Conservation (phyloP, 2,113 vertebrate species). For the Aspidoscelis tigris region DNA sequence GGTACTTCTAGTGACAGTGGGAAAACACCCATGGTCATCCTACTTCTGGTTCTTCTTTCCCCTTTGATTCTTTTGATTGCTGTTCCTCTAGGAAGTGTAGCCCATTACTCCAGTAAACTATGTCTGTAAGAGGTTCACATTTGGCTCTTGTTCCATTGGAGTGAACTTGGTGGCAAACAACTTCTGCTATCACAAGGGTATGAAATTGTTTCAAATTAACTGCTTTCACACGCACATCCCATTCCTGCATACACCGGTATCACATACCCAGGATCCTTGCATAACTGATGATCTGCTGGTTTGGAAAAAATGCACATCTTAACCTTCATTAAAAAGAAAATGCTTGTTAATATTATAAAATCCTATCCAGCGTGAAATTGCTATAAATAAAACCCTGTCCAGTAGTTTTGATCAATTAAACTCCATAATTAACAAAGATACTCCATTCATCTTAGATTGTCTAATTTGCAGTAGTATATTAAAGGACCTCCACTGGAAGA, state of each 20-base stretch:
- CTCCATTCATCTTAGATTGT: slow-evolving; percentile 60
- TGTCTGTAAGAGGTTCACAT: no score
- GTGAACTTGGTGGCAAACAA: no score
- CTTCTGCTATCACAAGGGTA: neutral
- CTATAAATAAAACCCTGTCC: slow-evolving; percentile 67
- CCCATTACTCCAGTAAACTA: neutral
- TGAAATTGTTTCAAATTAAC: neutral
- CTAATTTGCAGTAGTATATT: slow-evolving; percentile 52
- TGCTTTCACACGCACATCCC: no score
- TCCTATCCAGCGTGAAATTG: slow-evolving; percentile 50
- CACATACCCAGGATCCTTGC: neutral
- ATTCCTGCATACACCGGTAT: neutral
- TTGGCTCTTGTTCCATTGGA: neutral
- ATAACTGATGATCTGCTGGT: slow-evolving; percentile 13
- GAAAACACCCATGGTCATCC: neutral
- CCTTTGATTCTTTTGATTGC: no score
- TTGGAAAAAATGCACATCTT: slow-evolving; percentile 21
- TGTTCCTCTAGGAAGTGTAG: neutral
- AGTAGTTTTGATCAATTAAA: slow-evolving; percentile 71
- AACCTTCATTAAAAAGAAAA: slow-evolving; percentile 50
- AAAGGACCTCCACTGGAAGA: slow-evolving; percentile 59
- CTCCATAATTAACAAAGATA: slow-evolving; percentile 70
- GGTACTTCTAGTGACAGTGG: no score
- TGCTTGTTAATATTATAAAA: slow-evolving; percentile 55
- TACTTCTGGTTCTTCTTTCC: neutral